phyloP scores from a whole-genome alignment of 2,797 vertebrate species.

The Helostoma temminkii region DNA sequence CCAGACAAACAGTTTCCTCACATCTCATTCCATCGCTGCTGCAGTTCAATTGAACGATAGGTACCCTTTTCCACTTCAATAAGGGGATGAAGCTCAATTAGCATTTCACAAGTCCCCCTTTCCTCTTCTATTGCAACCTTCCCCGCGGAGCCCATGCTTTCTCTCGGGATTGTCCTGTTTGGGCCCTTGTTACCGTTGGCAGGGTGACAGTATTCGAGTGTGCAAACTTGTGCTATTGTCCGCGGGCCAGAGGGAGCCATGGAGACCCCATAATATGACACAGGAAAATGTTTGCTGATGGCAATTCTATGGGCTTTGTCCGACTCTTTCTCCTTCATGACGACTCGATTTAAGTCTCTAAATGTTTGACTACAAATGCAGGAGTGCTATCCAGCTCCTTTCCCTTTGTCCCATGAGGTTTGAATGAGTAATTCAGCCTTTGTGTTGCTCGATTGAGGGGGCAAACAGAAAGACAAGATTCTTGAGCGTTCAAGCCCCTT shows the following conservation, averaged over 20 bases:
- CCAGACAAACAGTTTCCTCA: conserved; percentile 75
- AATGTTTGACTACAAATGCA: conserved; percentile 99
- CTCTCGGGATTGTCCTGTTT: conserved; percentile 95
- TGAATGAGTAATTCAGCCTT: conserved; percentile 99
- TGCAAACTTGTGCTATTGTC: conserved; percentile 99
- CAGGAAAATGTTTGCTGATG: conserved; percentile 99
- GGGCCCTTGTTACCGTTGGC: conserved; percentile 98
- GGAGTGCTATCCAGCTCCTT: conserved; percentile 99
- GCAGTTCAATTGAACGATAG: conserved; percentile 76
- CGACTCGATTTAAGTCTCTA: conserved; percentile 99
- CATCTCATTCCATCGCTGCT: conserved; percentile 80
- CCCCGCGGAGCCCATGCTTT: conserved; percentile 90
- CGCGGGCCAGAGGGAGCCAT: conserved; percentile 96
- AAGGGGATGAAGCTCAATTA: conserved; percentile 90
- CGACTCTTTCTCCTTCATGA: conserved; percentile 99
- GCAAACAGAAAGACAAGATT: conserved; percentile 99
- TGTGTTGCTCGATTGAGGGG: conserved; percentile 99
- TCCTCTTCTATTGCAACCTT: conserved; percentile 90
- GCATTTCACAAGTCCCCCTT: conserved; percentile 93
- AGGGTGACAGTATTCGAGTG: conserved; percentile 99
- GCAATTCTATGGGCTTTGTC: conserved; percentile 99
- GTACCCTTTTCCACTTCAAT: conserved; percentile 86
- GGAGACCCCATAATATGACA: conserved; percentile 99
- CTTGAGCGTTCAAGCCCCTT: conserved; percentile 98
- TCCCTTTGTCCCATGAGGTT: conserved; percentile 95